Evolutionary conservation across 2,888 invertebrate species (phyloP).

Genomic region (Atrina japonica): DNA sequence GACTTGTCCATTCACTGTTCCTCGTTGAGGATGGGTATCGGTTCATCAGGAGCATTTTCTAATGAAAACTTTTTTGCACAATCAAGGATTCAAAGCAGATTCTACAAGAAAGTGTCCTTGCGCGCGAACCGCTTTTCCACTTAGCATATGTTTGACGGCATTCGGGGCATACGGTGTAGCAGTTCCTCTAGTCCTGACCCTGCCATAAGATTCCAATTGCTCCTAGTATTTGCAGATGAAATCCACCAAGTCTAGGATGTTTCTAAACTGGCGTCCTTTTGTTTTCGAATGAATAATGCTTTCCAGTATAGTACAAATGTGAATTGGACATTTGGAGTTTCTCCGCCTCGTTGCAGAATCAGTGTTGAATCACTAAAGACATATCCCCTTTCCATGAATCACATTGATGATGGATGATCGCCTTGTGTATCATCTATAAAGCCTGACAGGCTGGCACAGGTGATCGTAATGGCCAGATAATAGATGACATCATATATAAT

Average conservation of each 20-base stretch:
- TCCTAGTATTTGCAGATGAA: slow-evolving; percentile 36
- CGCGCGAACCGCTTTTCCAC: slow-evolving; percentile 58
- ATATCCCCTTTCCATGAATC: slow-evolving; percentile 39
- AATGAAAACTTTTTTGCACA: no score
- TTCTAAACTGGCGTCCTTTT: no score
- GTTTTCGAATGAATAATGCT: no score
- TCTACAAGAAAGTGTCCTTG: slow-evolving; percentile 58
- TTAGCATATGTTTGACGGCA: slow-evolving; percentile 59
- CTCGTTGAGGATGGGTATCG: no score
- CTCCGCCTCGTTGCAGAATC: slow-evolving; percentile 15
- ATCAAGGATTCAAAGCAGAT: no score
- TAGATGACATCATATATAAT: no score
- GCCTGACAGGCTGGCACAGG: slow-evolving; percentile 24
- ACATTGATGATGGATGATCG: slow-evolving; percentile 1
- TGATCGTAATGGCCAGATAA: slow-evolving; percentile 12
- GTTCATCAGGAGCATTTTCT: no score
- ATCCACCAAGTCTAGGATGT: no score
- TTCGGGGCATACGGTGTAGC: slow-evolving; percentile 57
- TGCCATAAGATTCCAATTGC: slow-evolving; percentile 53
- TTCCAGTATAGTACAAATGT: not conserved
- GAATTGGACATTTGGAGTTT: not conserved
- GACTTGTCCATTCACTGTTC: no score
- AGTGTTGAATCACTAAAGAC: slow-evolving; percentile 51
- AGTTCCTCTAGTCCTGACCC: slow-evolving; percentile 60
- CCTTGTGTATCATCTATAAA: slow-evolving; percentile 12